Conservation (phyloP, 2,888 invertebrate species). For the Atherix ibis region DNA sequence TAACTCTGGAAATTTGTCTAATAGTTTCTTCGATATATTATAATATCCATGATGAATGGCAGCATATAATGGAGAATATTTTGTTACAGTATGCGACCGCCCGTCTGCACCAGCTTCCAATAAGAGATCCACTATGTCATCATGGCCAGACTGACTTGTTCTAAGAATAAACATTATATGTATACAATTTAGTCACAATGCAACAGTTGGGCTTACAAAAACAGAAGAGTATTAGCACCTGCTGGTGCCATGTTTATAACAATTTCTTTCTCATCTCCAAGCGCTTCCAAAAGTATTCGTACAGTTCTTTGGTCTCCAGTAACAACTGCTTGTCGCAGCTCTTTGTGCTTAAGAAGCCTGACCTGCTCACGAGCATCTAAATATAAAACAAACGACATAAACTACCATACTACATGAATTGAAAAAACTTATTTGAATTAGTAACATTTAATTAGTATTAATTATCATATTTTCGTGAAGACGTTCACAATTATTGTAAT, state of each 20-base stretch:
- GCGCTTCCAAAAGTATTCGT: conserved; percentile 45
- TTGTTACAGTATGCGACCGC: conserved; percentile 74
- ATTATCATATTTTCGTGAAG: conserved; percentile 6
- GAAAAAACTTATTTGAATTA: background rate
- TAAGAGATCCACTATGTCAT: conserved; percentile 58
- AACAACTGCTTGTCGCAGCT: conserved; percentile 59
- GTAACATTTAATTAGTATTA: conserved; percentile 2
- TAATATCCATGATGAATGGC: conserved; percentile 74
- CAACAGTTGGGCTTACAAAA: conserved; percentile 46
- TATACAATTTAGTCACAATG: background rate
- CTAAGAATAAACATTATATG: conserved; percentile 32
- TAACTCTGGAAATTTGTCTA: conserved; percentile 71
- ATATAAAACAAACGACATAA: conserved; percentile 15
- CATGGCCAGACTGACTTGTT: conserved; percentile 72
- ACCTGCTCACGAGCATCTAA: conserved; percentile 47
- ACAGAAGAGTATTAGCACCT: conserved; percentile 75
- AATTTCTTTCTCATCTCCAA: conserved; percentile 49
- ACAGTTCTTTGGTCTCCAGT: conserved; percentile 56
- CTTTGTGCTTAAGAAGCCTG: conserved; percentile 54
- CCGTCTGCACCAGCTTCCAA: conserved; percentile 76
- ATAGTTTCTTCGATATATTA: conserved; percentile 57
- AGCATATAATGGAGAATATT: conserved; percentile 83
- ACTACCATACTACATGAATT: background rate
- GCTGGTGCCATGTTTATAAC: conserved; percentile 77
- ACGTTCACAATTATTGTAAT: conserved; percentile 5